These are phyloP conservation scores for Coenobita brevimanus DNA, from an alignment of 1,140 invertebrate species.

Conservation along the genomic window DNA sequence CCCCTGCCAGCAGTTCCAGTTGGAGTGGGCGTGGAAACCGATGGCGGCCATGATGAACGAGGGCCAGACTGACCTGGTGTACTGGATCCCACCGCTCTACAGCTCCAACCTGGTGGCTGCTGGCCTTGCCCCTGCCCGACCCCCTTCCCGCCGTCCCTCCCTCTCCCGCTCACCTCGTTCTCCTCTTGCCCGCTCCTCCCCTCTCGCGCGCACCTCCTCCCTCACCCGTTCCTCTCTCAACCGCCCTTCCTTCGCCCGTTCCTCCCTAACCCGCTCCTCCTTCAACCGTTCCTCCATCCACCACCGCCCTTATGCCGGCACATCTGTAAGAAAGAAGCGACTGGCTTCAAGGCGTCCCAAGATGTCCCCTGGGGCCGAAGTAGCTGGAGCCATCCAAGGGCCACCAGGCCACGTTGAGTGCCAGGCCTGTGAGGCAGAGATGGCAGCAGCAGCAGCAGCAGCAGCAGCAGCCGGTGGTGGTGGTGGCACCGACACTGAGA, in stretches of 20 bases:
- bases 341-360: conserved; percentile 44
- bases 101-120: conserved; percentile 59
- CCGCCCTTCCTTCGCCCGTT: conserved; percentile 22
- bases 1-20: conserved; percentile 52
- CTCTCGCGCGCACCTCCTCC: neutral
- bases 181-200: neutral
- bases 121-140: neutral
- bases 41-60: conserved; percentile 70
- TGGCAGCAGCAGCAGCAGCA: too few species aligned
- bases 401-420: conserved; percentile 2
- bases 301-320: neutral
- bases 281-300: conserved; percentile 8
- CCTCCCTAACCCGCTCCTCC: conserved; percentile 29
- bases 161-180: neutral
- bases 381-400: neutral
- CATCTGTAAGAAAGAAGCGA: conserved; percentile 37
- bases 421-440: neutral
- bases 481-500: too few species aligned
- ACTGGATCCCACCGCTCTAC: conserved; percentile 68
- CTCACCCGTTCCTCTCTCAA: conserved; percentile 36
- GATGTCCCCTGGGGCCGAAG: conserved; percentile 12
- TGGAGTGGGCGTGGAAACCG: conserved; percentile 70
- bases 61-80: conserved; percentile 65
- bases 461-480: too few species aligned
- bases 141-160: conserved; percentile 1